phyloP scores from a whole-genome alignment of 2,797 vertebrate species.

The Pelochelys cantorii region DNA sequence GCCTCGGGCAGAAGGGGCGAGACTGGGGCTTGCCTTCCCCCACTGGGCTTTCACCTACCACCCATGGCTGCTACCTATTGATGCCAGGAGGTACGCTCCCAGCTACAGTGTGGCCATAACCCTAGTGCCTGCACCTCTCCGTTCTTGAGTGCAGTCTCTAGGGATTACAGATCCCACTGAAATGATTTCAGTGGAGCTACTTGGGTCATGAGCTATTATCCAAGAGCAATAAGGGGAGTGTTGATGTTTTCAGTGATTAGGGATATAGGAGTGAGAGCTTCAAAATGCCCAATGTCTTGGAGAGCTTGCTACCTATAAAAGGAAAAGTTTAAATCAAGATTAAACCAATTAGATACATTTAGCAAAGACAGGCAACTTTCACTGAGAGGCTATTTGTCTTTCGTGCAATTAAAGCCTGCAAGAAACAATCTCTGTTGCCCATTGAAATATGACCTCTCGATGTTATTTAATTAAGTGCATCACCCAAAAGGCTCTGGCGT shows the following conservation, averaged over 20 bases:
- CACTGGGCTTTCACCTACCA: too few species aligned
- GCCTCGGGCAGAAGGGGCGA: too few species aligned
- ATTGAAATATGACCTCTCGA: background rate
- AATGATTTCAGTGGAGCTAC: background rate
- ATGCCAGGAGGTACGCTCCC: background rate
- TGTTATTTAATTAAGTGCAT: background rate
- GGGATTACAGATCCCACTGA: background rate
- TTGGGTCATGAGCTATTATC: background rate
- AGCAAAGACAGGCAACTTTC: background rate
- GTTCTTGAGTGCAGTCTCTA: background rate
- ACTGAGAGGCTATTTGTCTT: background rate
- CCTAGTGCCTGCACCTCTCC: background rate
- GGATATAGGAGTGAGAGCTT: background rate
- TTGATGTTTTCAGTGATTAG: background rate
- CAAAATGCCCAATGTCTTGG: background rate
- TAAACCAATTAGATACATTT: background rate
- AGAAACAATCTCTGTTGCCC: background rate
- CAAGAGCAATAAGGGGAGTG: background rate
- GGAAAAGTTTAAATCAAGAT: background rate
- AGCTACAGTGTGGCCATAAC: background rate
- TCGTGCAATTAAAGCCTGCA: background rate
- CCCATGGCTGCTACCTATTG: background rate
- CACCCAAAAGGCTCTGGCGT: background rate
- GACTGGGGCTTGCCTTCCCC: too few species aligned
- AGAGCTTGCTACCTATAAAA: background rate